Percentiles rank a stretch among this genome's conserved stretches.
These are phyloP conservation scores for Leptestheria dahalacensis DNA, from an alignment of 1,140 invertebrate species.

Conservation along the genomic window DNA sequence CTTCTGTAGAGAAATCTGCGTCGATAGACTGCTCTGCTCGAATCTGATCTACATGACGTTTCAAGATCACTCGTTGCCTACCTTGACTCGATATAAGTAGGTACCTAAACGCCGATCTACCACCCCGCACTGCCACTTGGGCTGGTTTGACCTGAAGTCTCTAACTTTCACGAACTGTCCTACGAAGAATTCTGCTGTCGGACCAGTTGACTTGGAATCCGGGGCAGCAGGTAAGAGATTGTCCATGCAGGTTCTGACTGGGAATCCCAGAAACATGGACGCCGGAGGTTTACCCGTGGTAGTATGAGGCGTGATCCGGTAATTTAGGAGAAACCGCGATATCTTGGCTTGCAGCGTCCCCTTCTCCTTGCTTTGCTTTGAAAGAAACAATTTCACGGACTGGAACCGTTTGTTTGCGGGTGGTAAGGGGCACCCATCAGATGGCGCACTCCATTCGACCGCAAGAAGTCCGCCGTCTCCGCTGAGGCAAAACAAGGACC, in stretches of 20 bases:
- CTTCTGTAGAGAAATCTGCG: too few relatives aligned
- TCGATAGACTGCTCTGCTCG: too few relatives aligned
- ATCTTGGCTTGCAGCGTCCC: neutral
- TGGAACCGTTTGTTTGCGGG: slow-evolving; percentile 21
- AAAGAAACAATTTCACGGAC: slow-evolving; percentile 13
- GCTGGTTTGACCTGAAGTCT: too few relatives aligned
- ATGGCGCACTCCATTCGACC: slow-evolving; percentile 22
- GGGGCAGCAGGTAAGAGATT: too few relatives aligned
- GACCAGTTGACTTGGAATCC: too few relatives aligned
- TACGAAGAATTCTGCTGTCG: too few relatives aligned
- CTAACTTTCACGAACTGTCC: too few relatives aligned
- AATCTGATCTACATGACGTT: too few relatives aligned
- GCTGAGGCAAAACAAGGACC: slow-evolving; percentile 22
- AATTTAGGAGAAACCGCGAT: neutral
- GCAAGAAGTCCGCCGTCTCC: slow-evolving; percentile 22
- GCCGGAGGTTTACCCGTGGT: neutral
- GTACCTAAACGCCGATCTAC: too few relatives aligned
- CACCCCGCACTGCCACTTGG: too few relatives aligned
- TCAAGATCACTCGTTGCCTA: too few relatives aligned
- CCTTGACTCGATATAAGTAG: too few relatives aligned
- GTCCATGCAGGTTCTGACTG: neutral
- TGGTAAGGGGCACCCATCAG: slow-evolving; percentile 20
- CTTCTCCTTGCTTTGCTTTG: neutral
- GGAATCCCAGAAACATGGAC: slow-evolving; percentile 10
- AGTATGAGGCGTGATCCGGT: neutral